phyloP scores from a whole-genome alignment of 2,888 invertebrate species.

The Ariolimax columbianus region DNA sequence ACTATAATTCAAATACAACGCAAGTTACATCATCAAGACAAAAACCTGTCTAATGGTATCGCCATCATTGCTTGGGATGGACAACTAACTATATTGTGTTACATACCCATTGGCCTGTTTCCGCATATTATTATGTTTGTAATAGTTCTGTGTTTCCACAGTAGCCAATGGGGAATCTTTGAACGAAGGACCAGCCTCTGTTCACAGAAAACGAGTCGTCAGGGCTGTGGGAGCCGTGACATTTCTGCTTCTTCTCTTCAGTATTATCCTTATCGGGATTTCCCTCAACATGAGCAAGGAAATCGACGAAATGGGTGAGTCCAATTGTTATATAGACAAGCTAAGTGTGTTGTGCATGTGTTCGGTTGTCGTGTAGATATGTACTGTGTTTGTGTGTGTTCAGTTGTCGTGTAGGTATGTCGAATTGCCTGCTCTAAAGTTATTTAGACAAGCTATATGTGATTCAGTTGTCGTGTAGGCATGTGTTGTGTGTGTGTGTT shows the following conservation, averaged over 20 bases:
- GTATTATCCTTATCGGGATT: slow-evolving; percentile 92
- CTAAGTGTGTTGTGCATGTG: not conserved
- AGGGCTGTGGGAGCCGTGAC: slow-evolving; percentile 94
- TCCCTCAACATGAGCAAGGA: slow-evolving; percentile 95
- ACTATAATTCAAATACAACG: too few species aligned
- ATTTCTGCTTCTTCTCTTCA: slow-evolving; percentile 90
- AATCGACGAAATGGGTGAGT: slow-evolving; percentile 95
- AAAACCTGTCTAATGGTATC: too few species aligned
- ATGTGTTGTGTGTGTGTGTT: too few species aligned
- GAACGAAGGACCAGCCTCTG: slow-evolving; percentile 47
- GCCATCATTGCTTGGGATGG: too few species aligned
- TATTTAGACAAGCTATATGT: too few species aligned
- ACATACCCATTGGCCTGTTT: too few species aligned
- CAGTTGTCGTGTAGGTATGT: not conserved
- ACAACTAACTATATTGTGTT: too few species aligned
- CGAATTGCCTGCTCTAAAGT: too few species aligned
- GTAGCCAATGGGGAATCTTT: slow-evolving; percentile 20
- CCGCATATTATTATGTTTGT: too few species aligned
- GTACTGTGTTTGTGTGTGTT: not conserved
- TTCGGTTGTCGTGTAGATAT: not conserved
- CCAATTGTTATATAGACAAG: not conserved
- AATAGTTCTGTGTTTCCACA: slow-evolving; percentile 8
- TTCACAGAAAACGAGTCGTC: slow-evolving; percentile 65
- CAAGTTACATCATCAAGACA: too few species aligned
- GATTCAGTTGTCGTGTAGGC: too few species aligned